phyloP scores from a whole-genome alignment of 37 sponge, comb jelly and placozoan species.

The Amphimedon queenslandica region DNA sequence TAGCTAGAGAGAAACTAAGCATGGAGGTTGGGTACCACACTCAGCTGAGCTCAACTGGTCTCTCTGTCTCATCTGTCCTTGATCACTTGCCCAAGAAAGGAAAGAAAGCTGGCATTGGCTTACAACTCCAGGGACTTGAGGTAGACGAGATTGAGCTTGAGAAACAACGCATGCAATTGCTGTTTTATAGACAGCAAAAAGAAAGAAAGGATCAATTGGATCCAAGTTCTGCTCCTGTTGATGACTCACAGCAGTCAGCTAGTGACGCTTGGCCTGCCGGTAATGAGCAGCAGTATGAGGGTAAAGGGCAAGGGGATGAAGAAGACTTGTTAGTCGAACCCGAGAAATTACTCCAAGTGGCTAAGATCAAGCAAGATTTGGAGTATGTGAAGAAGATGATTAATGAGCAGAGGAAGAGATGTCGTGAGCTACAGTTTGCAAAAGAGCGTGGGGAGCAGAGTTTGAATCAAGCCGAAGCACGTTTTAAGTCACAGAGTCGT shows the following conservation, averaged over 20 bases:
- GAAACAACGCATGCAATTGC: conserved; percentile 23
- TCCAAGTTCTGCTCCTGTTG: neutral
- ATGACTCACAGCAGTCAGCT: neutral
- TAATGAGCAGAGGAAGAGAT: conserved; percentile 29
- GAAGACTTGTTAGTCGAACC: neutral
- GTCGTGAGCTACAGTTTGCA: conserved; percentile 24
- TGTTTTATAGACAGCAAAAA: conserved; percentile 41
- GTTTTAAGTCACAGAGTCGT: conserved; percentile 14
- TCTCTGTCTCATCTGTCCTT: conserved; percentile 1
- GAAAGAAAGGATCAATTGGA: neutral
- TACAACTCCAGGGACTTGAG: conserved; percentile 18
- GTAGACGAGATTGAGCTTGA: conserved; percentile 28
- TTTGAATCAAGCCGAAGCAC: conserved; percentile 14
- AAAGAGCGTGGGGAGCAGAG: conserved; percentile 29
- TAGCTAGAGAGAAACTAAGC: conserved; percentile 39
- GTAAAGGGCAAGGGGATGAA: neutral
- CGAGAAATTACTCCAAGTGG: neutral
- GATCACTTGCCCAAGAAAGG: conserved; percentile 5
- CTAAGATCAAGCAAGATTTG: conserved; percentile 14
- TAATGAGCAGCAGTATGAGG: neutral
- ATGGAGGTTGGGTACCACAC: conserved; percentile 57
- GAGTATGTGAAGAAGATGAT: conserved; percentile 19
- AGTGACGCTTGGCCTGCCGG: neutral
- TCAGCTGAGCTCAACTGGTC: conserved; percentile 5
- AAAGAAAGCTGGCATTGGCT: neutral